A percentile compares a stretch with the other conserved stretches of the same genome.
Evolutionary conservation across 1,140 invertebrate genomes (phyloP).

Genomic region (Calliphora vicina): DNA sequence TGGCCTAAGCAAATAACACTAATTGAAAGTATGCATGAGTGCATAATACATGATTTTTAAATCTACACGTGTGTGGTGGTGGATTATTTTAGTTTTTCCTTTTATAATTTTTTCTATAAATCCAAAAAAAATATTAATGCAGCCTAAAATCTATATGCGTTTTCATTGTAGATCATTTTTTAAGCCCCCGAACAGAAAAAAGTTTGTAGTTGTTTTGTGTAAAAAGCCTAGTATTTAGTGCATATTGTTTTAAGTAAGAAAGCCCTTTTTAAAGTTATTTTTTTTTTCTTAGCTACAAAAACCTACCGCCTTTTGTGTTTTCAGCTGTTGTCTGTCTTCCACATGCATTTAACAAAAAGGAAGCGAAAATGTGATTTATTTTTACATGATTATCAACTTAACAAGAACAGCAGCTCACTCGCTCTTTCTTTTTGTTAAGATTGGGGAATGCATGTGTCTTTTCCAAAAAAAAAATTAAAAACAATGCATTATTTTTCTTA

Average conservation of each 20-base stretch:
- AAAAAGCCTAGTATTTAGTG: constrained; percentile 18
- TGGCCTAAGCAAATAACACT: constrained; percentile 31
- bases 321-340: background rate
- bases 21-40: constrained; percentile 32
- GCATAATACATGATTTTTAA: constrained; percentile 35
- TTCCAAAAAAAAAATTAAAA: constrained; percentile 1
- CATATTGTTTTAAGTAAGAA: constrained; percentile 14
- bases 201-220: background rate
- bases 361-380: constrained; percentile 63
- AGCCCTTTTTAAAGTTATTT: constrained; percentile 11
- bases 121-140: constrained; percentile 5
- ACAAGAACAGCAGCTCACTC: constrained; percentile 47
- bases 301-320: background rate
- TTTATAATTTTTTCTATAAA: background rate
- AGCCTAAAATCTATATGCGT: background rate
- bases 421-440: background rate
- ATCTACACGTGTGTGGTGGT: constrained; percentile 34
- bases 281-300: background rate
- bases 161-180: background rate
- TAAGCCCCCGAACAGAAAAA: background rate
- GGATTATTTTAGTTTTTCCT: background rate
- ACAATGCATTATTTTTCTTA: constrained; percentile 17
- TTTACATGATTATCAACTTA: constrained; percentile 64
- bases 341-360: constrained; percentile 42
- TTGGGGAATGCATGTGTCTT: background rate